Evolutionary conservation across 2,113 vertebrate genomes (phyloP).

Genomic region (Limnothrissa miodon): DNA sequence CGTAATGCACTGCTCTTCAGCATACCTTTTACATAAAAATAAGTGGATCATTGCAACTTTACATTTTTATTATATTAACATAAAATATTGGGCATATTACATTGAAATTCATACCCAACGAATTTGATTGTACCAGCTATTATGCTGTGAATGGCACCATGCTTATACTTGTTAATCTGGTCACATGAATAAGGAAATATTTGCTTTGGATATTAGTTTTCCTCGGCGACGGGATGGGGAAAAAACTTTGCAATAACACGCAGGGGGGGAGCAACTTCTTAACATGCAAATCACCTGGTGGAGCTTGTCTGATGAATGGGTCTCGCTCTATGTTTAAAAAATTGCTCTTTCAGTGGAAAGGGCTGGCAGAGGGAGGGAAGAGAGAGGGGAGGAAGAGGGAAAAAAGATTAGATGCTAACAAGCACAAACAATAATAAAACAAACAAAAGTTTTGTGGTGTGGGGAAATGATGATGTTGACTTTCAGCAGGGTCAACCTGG

Average conservation of each 20-base stretch:
- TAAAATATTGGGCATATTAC: constrained; percentile 71
- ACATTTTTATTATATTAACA: constrained; percentile 86
- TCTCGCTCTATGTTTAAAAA: constrained; percentile 49
- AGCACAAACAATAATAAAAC: constrained; percentile 44
- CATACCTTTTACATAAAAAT: constrained; percentile 83
- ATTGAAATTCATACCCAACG: constrained; percentile 73
- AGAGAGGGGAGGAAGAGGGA: neutral
- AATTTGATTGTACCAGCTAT: constrained; percentile 72
- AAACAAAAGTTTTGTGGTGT: constrained; percentile 35
- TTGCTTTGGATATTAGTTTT: constrained; percentile 74
- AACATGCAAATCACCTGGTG: constrained; percentile 58
- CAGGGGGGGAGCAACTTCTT: constrained; percentile 50
- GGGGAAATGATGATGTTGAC: constrained; percentile 19
- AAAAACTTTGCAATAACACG: constrained; percentile 59
- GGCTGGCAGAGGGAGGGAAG: constrained; percentile 31
- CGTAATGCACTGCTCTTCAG: constrained; percentile 76
- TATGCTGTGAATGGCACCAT: constrained; percentile 62
- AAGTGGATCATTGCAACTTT: constrained; percentile 79
- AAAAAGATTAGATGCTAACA: constrained; percentile 45
- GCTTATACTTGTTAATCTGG: constrained; percentile 74
- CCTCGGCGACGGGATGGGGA: constrained; percentile 49
- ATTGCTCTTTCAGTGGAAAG: constrained; percentile 38
- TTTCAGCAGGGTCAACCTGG: constrained; percentile 24
- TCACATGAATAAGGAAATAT: constrained; percentile 67
- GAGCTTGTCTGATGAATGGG: constrained; percentile 53